Base-by-base conservation (phyloP, 2,113 vertebrate genomes). In the Eptesicus fuscus region DNA sequence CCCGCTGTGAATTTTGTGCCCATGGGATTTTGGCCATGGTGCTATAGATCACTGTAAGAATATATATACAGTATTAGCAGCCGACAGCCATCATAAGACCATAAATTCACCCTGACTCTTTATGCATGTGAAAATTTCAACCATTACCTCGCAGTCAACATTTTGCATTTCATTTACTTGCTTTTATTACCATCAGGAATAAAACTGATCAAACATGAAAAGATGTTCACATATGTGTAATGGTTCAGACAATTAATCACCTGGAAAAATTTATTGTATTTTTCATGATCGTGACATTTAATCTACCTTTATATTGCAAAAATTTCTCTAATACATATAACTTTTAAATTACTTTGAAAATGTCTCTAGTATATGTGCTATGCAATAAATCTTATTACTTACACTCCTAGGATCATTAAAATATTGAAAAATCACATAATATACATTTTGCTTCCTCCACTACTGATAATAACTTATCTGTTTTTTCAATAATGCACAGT, bases 81-180 rank as follows among this genome's bases (percentile, higher is more conserved):
- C 70, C 18, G 9, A 88, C 18, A 95, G 84, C 28, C 61, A 92
- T 92, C 69, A 23, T 53, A 93, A 91, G 30, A 17, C 23, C 44
- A 83, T 93, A 96, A 92, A 96, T 92, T 96, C 83, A 85, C 37
- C 22, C 61, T 93, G 88, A 96, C 56, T 94, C 37, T 94, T 97
- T 65, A 97, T 74, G 59, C 37, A 78, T 71, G 40, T 88, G 88
- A 93, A 96, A 85, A 79, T 94, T 92, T 79, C 84, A 88, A 76
- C 67, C 37, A 86, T 84, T 93, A 92, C 61, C 83, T 2, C 23
- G 30, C 88, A 92, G 84, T 88, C 47, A 96, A 92, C 30, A 88
- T 59, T 95, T 71, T 96, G 71, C 47, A 93, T 92, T 88, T 94
- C 61, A 76, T 93, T 95, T 96, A 71, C 69, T 92, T 95, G 82